A percentile compares a stretch with the other conserved stretches of the same genome.
Conservation (phyloP, 2,797 vertebrate species). For the Todus mexicanus region DNA sequence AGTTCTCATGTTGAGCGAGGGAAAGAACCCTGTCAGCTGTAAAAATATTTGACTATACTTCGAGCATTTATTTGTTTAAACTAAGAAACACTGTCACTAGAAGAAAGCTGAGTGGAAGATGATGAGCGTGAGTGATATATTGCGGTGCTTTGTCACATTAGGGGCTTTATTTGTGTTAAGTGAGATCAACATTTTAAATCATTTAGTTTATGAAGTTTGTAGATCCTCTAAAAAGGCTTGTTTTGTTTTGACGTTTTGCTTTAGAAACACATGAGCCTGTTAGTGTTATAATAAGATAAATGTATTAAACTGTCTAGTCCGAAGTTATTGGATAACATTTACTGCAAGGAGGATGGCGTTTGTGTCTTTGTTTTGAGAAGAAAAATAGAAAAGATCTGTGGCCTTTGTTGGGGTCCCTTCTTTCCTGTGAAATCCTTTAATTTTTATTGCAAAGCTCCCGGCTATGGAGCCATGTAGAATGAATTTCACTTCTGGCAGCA, state of each 20-base stretch:
- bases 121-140: not conserved
- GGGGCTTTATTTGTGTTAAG: not conserved
- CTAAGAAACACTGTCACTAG: not conserved
- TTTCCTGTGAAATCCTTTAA: not conserved
- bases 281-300: not conserved
- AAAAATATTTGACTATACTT: conserved; percentile 16
- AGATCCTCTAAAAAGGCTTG: not conserved
- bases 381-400: not conserved
- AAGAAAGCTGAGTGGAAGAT: not conserved
- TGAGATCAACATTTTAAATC: not conserved
- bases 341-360: not conserved
- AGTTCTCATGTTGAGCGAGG: not conserved
- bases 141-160: not conserved
- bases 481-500: not conserved
- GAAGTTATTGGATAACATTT: not conserved
- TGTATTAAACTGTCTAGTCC: not conserved
- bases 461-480: not conserved
- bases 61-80: not conserved
- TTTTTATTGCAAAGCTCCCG: not conserved
- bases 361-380: not conserved
- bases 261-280: not conserved
- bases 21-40: not conserved
- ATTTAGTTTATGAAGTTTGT: not conserved
- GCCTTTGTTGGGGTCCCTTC: not conserved
- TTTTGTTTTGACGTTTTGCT: not conserved